Percentiles rank a stretch among this genome's conserved stretches.
phyloP scores from a whole-genome alignment of 1,140 invertebrate species.

The Diuraphis noxia region DNA sequence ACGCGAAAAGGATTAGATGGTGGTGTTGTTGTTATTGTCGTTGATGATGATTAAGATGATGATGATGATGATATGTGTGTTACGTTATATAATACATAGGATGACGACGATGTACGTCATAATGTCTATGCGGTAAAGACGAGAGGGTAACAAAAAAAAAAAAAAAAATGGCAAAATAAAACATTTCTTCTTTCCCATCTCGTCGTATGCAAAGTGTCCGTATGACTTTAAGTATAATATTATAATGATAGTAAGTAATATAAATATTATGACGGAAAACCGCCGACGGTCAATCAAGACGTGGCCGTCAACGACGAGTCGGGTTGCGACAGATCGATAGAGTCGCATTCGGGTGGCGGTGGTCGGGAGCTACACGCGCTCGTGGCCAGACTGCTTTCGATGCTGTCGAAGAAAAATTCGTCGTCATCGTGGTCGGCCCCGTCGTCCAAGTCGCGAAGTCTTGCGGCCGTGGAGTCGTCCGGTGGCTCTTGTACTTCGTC shows the following conservation, averaged over 20 bases:
- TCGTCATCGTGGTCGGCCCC: neutral
- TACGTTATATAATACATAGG: neutral
- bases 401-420: constrained; percentile 49
- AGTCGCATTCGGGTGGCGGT: constrained; percentile 38
- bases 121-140: neutral
- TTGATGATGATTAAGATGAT: too few species aligned
- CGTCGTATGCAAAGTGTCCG: neutral
- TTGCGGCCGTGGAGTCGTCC: neutral
- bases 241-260: neutral
- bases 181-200: neutral
- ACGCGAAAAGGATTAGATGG: neutral
- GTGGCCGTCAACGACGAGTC: constrained; percentile 10
- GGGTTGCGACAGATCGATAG: constrained; percentile 43
- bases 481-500: constrained; percentile 43
- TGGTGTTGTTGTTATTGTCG: neutral
- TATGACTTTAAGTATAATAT: neutral
- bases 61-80: neutral
- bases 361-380: constrained; percentile 6
- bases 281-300: neutral
- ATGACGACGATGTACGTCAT: neutral
- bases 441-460: neutral
- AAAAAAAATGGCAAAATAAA: neutral
- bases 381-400: constrained; percentile 45
- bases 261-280: neutral
- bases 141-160: neutral